A percentile compares a stretch with the other conserved stretches of the same genome.
These are phyloP conservation scores for Meloidogyne floridensis DNA, from an alignment of 1,140 invertebrate species.

Conservation along the genomic window DNA sequence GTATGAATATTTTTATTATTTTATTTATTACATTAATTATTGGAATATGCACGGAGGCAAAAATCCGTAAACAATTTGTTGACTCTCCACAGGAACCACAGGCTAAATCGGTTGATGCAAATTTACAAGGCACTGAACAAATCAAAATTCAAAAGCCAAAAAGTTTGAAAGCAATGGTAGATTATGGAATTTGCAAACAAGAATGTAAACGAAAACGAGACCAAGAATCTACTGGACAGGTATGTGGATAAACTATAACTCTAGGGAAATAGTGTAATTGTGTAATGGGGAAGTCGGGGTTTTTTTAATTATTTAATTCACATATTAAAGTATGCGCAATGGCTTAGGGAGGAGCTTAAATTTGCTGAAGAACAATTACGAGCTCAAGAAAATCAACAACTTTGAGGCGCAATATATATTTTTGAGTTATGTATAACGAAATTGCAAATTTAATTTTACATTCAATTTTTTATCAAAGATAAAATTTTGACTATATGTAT, in stretches of 20 bases:
- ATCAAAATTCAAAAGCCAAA: slow-evolving; percentile 39
- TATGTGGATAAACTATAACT: background rate
- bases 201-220: slow-evolving; percentile 45
- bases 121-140: background rate
- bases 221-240: slow-evolving; percentile 36
- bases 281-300: too few relatives aligned
- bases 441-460: too few relatives aligned
- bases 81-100: background rate
- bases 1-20: background rate
- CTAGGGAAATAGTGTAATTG: too few relatives aligned
- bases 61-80: background rate
- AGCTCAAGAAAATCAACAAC: background rate
- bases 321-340: slow-evolving; percentile 21
- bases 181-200: slow-evolving; percentile 45
- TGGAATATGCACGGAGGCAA: background rate
- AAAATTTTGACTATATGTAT: too few relatives aligned
- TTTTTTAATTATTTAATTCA: too few relatives aligned
- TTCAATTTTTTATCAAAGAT: too few relatives aligned
- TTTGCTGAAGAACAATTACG: slow-evolving; percentile 7
- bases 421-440: too few relatives aligned
- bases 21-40: background rate
- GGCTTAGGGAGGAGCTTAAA: slow-evolving; percentile 23
- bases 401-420: background rate
- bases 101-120: background rate
- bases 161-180: slow-evolving; percentile 33